Percentiles rank a stretch among this genome's conserved stretches.
These are phyloP conservation scores for Cataglyphis altisquamis DNA, from an alignment of 2,888 invertebrate species.

Conservation along the genomic window DNA sequence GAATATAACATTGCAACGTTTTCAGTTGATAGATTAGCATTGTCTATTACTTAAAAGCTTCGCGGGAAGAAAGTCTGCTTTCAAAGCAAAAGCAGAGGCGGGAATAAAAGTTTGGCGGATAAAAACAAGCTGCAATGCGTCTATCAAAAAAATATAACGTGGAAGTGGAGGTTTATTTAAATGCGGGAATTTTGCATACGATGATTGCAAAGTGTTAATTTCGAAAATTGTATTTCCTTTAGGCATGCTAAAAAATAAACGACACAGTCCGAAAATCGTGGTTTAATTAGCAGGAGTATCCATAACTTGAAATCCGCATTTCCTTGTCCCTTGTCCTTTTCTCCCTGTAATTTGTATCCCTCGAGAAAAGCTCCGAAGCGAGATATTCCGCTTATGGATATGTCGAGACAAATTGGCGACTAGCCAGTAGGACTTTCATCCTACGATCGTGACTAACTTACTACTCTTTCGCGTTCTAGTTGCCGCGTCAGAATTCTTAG, in stretches of 20 bases:
- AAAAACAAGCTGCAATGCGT: neutral
- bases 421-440: conserved; percentile 73
- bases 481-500: conserved; percentile 26
- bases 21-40: neutral
- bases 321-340: conserved; percentile 59
- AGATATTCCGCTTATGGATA: conserved; percentile 81
- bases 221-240: conserved; percentile 34
- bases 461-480: conserved; percentile 15
- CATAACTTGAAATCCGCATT: conserved; percentile 62
- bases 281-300: conserved; percentile 67
- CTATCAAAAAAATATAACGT: neutral
- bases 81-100: neutral
- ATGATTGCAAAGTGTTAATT: conserved; percentile 17
- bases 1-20: neutral
- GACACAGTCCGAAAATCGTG: conserved; percentile 54
- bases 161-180: neutral
- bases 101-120: neutral
- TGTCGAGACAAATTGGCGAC: conserved; percentile 80
- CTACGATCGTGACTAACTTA: conserved; percentile 31
- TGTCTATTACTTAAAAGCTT: conserved; percentile 24
- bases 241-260: conserved; percentile 15
- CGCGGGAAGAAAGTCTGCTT: conserved; percentile 2
- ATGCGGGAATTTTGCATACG: neutral
- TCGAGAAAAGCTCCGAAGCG: conserved; percentile 63
- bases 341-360: conserved; percentile 64